These are phyloP conservation scores for Myrmecophaga tridactyla DNA, from an alignment of 2,113 vertebrate genomes.

Conservation along the genomic window DNA sequence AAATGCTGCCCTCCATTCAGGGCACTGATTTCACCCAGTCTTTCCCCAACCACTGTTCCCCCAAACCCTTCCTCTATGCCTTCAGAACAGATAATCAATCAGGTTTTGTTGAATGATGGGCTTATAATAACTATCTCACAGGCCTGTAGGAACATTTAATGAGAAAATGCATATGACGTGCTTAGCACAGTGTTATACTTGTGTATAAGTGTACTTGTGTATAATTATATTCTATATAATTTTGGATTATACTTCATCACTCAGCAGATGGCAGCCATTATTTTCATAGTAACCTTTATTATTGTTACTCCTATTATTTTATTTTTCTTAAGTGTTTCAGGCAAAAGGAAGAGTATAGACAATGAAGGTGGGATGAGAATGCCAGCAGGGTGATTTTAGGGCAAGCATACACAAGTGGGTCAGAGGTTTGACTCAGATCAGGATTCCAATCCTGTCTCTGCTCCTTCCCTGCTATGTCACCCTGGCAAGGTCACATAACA, in stretches of 20 bases:
- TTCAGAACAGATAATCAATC: not conserved
- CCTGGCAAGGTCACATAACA: not conserved
- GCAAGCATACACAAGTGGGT: not conserved
- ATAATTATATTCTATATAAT: no score
- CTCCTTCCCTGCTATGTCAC: not conserved
- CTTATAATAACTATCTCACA: not conserved
- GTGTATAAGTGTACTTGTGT: no score
- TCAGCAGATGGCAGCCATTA: not conserved
- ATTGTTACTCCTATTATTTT: not conserved
- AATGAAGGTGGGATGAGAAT: not conserved
- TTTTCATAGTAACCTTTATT: not conserved
- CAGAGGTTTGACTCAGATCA: not conserved
- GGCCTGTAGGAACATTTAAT: not conserved
- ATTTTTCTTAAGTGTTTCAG: not conserved
- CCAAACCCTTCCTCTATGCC: not conserved
- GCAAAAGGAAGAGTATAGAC: not conserved
- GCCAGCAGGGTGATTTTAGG: not conserved
- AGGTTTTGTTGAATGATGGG: not conserved
- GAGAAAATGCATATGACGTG: not conserved
- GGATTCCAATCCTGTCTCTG: not conserved
- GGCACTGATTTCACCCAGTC: not conserved
- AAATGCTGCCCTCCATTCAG: not conserved
- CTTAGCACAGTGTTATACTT: not conserved
- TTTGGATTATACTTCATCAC: not conserved
- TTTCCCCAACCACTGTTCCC: not conserved